Evolutionary conservation across 2,888 invertebrate species (phyloP), one percentile per base, ranked within the genome.

Genomic region (Hydraecia micacea): DNA sequence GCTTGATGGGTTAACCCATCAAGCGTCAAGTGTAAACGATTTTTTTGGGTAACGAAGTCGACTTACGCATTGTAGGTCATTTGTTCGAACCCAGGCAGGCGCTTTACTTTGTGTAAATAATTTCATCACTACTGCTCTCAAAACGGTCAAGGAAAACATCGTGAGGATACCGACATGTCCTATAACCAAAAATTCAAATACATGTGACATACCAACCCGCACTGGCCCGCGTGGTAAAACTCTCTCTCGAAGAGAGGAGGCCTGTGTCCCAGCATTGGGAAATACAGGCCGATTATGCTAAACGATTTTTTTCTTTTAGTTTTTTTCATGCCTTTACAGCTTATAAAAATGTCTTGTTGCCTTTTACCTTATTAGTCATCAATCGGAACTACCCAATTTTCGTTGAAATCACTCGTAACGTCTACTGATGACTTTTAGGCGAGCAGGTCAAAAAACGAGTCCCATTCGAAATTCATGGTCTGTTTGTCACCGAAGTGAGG

Each of bases 401-500:
- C 28, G 2, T 58, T 28, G 15, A 65, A 69, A 42, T 71, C 7
- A 66, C 32, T 66, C n/a, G 58, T 65, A 52, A 32, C 5, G n/a
- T 49, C 13, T 39, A 21, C 32, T 60, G 36, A 21, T 76, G 65
- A 28, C 28, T 76, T 75, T 36, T 18, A 39, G 32, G 49, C n/a
- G 15, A n/a, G 15, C 36, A 36, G 18, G 11, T 63, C 21, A 15
- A 70, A 70, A 70, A 65, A 21, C 21, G 13, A 28, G 28, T 8
- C 18, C 42, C 18, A 28, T 68, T 68, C 28, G 7, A 49, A 80
- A 79, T 79, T 62, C 62, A 80, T 73, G 68, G 73, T 68, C 36
- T 49, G 80, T 39, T 80, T 49, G n/a, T 13, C 55, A 46, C 55
- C 25, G 79, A 71, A 79, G 70, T 68, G 32, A 42, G 13, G 46